Evolutionary conservation across 2,888 invertebrate genomes (phyloP).

Genomic region (Amblyteles armatorius): DNA sequence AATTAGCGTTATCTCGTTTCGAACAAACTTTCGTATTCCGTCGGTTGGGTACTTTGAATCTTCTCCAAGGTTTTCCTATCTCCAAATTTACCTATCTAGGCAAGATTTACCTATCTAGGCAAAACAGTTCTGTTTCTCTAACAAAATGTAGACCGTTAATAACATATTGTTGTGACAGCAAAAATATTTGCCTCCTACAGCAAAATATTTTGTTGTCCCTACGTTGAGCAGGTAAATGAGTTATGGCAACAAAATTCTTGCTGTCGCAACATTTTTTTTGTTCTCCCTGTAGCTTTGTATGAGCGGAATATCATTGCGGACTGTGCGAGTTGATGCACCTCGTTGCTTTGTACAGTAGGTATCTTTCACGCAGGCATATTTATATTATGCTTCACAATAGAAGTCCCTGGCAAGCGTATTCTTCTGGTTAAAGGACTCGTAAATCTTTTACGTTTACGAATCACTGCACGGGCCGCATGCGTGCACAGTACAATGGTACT

Average conservation of each 20-base stretch:
- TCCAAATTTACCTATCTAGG: too few species aligned
- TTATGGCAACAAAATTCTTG: too few species aligned
- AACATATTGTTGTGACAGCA: too few species aligned
- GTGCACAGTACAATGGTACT: slow-evolving; percentile 2
- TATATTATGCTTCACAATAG: too few species aligned
- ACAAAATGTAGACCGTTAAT: neutral
- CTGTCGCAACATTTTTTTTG: too few species aligned
- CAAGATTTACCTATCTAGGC: too few species aligned
- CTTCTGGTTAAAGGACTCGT: slow-evolving; percentile 37
- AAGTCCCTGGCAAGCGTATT: neutral
- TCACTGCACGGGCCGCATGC: neutral
- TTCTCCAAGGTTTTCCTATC: neutral
- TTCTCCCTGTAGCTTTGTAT: too few species aligned
- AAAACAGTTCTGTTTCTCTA: too few species aligned
- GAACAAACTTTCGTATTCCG: neutral
- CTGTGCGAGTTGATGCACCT: neutral
- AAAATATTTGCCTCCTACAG: too few species aligned
- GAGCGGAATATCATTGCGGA: neutral
- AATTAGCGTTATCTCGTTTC: neutral
- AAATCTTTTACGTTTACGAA: slow-evolving; percentile 33
- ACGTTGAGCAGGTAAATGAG: too few species aligned
- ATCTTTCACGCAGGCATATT: neutral
- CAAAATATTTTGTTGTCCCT: too few species aligned
- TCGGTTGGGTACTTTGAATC: neutral
- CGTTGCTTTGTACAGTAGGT: neutral